Conservation (phyloP, 2,797 vertebrate species). For the Ciconia nigra region DNA sequence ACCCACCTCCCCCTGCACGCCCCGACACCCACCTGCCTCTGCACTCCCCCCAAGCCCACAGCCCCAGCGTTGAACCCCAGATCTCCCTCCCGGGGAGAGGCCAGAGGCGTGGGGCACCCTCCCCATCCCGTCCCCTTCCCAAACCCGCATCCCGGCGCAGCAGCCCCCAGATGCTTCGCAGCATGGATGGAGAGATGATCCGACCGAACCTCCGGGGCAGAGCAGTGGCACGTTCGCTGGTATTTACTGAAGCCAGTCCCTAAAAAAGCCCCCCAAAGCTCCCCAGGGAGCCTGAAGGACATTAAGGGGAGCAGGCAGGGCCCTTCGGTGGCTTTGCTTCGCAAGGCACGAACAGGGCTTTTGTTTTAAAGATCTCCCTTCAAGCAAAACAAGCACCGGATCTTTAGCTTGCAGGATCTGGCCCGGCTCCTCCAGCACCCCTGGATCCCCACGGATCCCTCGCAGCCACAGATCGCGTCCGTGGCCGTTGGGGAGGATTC, state of each 20-base stretch:
- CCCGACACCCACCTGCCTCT: neutral
- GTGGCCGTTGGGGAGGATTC: neutral
- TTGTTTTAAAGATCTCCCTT: neutral
- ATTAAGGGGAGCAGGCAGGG: accelerated
- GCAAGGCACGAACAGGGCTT: neutral
- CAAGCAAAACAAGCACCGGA: neutral
- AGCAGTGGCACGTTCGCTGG: neutral
- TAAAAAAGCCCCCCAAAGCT: neutral
- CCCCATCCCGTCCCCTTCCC: neutral
- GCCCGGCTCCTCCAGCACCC: neutral
- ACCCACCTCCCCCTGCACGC: neutral
- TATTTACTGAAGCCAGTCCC: neutral
- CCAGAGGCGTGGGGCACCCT: accelerated
- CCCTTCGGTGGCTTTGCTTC: neutral
- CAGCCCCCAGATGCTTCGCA: no score
- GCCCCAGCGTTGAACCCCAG: neutral
- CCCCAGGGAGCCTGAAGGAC: neutral
- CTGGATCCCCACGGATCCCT: accelerated
- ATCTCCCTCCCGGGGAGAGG: neutral
- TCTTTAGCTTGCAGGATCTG: neutral
- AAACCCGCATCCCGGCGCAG: neutral
- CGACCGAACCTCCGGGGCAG: accelerated
- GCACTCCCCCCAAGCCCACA: neutral
- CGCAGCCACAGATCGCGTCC: accelerated
- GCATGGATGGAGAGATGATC: accelerated